Base-by-base conservation (phyloP, 92 coral and sea anemone species). In the Siderastrea radians region DNA sequence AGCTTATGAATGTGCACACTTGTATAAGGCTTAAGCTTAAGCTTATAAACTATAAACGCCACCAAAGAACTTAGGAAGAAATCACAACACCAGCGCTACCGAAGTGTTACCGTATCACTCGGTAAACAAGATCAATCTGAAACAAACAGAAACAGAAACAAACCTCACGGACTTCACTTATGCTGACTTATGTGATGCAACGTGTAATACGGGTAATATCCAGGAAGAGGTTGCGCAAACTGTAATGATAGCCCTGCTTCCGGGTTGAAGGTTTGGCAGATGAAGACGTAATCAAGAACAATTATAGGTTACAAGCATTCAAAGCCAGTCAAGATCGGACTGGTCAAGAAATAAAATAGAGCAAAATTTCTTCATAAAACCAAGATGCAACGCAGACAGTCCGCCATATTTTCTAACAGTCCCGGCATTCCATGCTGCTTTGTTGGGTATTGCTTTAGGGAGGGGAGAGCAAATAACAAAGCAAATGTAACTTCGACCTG, bases 361-460 rank as follows among this genome's bases (percentile, higher is more conserved):
- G 47, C 12, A 49, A 50, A 74, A 19, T 52, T 17, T 17, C 48
- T 17, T 17, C 48, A 52, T 1, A 0, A 74, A 6, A 14, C 16
- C 5, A 13, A 61, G 16, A n/a, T 61, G 15, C 15, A 15, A 13
- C 5, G 14, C 65, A 14, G 38, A 5, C 16, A 3, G 45, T 79
- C 77, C 86, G 66, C 86, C 86, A 81, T 81, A 3, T 81, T 81
- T 15, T 52, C 66, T 55, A 11, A 12, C 73, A 69, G 49, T 82
- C 86, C 86, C 86, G 14, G 86, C 77, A 58, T 69, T 69, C 81
- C 19, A n/a, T 45, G 19, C 45, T 14, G 16, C 13, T 11, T 38
- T 15, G 67, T 47, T n/a, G 49, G n/a, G 16, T 19, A 8, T 16
- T 62, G 11, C 9, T 46, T 46, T 10, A 2, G 59, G 78, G 86